Evolutionary conservation across 2,797 vertebrate species (phyloP).

Genomic region (Rhynchonycteris naso): DNA sequence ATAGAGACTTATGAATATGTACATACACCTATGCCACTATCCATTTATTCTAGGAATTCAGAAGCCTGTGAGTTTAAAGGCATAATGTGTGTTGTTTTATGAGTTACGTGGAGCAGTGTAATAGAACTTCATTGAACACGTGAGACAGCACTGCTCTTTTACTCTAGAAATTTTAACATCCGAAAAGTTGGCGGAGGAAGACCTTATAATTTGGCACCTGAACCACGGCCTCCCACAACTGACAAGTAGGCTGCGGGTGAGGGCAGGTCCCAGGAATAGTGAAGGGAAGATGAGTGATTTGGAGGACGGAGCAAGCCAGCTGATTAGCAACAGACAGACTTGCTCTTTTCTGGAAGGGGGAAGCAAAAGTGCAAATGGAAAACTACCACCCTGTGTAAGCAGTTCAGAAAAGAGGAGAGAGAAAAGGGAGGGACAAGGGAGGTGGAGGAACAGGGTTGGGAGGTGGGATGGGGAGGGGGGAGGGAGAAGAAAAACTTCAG

Average conservation of each 20-base stretch:
- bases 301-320: constrained; percentile 51
- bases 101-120: neutral
- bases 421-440: constrained; percentile 26
- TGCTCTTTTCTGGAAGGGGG: constrained; percentile 69
- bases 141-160: constrained; percentile 36
- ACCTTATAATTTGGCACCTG: constrained; percentile 26
- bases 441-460: constrained; percentile 66
- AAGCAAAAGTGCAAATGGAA: constrained; percentile 65
- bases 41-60: constrained; percentile 15
- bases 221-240: neutral
- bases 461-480: constrained; percentile 22
- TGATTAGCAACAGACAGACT: constrained; percentile 55
- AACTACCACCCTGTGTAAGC: constrained; percentile 79
- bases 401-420: constrained; percentile 74
- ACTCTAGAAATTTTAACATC: neutral
- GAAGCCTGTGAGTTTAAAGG: neutral
- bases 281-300: constrained; percentile 41
- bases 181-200: constrained; percentile 43
- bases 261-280: neutral
- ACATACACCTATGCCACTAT: accelerated
- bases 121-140: neutral
- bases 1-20: neutral
- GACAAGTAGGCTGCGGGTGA: neutral
- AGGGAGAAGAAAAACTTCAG: constrained; percentile 92
- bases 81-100: neutral